phyloP scores from a whole-genome alignment of 2,888 invertebrate genomes.

The Aelia acuminata region DNA sequence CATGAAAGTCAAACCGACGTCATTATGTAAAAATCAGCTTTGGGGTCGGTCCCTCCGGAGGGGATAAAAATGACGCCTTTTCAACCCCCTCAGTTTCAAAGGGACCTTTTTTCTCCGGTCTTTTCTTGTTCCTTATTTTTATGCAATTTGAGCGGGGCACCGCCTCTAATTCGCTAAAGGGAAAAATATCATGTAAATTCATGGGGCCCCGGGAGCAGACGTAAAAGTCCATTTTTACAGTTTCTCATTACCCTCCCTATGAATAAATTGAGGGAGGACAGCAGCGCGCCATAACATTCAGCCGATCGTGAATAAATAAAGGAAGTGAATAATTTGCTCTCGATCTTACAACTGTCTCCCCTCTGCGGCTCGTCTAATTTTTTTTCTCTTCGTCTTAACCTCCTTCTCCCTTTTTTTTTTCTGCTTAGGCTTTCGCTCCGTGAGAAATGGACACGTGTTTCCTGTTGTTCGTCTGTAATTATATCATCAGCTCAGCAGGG shows the following conservation, averaged over 20 bases:
- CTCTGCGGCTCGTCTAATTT: slow-evolving; percentile 14
- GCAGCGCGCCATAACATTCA: slow-evolving; percentile 42
- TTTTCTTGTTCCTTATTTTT: slow-evolving; percentile 36
- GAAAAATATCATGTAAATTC: slow-evolving; percentile 60
- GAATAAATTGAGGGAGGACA: slow-evolving; percentile 54
- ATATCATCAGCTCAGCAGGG: slow-evolving; percentile 8
- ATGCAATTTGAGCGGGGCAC: slow-evolving; percentile 54
- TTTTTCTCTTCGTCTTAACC: neutral
- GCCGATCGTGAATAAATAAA: slow-evolving; percentile 54
- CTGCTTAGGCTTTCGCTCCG: neutral
- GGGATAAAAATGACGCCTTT: slow-evolving; percentile 58
- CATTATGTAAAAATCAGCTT: slow-evolving; percentile 57
- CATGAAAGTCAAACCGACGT: slow-evolving; percentile 60
- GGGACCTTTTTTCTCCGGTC: slow-evolving; percentile 19
- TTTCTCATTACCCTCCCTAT: slow-evolving; percentile 62
- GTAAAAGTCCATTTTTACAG: slow-evolving; percentile 63
- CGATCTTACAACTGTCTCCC: slow-evolving; percentile 48
- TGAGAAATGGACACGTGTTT: slow-evolving; percentile 32
- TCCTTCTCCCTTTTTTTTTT: slow-evolving; percentile 11
- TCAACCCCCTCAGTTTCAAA: slow-evolving; percentile 56
- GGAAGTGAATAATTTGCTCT: slow-evolving; percentile 51
- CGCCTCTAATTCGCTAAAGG: slow-evolving; percentile 56
- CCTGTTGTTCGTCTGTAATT: slow-evolving; percentile 43
- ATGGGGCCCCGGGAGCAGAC: slow-evolving; percentile 9
- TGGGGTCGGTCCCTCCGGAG: neutral